Conservation (phyloP, 2,888 invertebrate species). For the Germaria angustata region DNA sequence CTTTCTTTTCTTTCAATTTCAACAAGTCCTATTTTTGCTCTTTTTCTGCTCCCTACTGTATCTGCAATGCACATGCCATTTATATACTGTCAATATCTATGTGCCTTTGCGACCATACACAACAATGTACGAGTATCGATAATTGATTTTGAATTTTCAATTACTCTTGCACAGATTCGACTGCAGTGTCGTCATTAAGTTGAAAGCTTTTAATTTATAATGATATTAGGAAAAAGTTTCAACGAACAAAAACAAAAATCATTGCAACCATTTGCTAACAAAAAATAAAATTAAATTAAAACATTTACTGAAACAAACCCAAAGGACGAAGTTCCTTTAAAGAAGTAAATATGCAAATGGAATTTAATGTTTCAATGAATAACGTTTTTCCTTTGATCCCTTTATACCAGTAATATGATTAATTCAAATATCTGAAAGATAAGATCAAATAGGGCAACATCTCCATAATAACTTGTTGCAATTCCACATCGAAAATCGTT, state of each 20-base stretch:
- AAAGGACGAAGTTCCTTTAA: too few species aligned
- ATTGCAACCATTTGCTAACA: background rate
- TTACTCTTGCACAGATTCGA: slow-evolving; percentile 49
- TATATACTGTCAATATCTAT: background rate
- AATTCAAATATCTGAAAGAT: too few species aligned
- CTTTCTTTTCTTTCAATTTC: too few species aligned
- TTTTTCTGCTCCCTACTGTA: background rate
- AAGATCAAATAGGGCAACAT: too few species aligned
- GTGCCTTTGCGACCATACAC: background rate
- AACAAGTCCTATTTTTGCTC: background rate
- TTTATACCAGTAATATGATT: too few species aligned
- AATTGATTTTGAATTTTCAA: slow-evolving; percentile 66
- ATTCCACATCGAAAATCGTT: too few species aligned
- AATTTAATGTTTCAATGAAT: too few species aligned
- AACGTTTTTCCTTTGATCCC: too few species aligned
- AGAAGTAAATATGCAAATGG: too few species aligned
- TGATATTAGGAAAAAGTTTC: slow-evolving; percentile 54
- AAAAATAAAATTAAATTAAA: background rate
- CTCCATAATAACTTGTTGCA: too few species aligned
- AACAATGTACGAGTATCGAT: slow-evolving; percentile 60
- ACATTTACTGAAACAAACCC: background rate
- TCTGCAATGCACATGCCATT: background rate
- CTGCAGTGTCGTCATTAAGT: slow-evolving; percentile 46
- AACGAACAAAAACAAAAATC: slow-evolving; percentile 22
- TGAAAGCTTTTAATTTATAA: slow-evolving; percentile 65